Percentiles rank a stretch among this genome's conserved stretches.
Conservation (phyloP, 1,140 invertebrate species). For the Trichonephila clavipes region DNA sequence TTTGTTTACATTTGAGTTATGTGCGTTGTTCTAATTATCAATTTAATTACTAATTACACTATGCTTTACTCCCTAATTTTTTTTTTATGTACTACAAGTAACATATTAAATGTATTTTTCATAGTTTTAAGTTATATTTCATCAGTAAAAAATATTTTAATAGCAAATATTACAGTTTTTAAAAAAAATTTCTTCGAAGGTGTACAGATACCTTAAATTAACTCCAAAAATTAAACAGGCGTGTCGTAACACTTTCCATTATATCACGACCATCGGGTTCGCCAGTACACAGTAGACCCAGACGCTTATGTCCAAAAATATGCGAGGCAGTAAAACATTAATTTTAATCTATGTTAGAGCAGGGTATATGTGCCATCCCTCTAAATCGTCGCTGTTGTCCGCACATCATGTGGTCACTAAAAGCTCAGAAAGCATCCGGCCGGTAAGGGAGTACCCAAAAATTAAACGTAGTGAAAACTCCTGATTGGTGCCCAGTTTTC, state of each 20-base stretch:
- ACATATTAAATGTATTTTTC: no score
- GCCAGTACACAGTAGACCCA: slow-evolving; percentile 37
- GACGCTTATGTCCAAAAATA: slow-evolving; percentile 41
- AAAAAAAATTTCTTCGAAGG: no score
- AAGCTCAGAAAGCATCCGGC: slow-evolving; percentile 70
- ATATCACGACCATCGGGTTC: slow-evolving; percentile 38
- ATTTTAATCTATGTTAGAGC: neutral
- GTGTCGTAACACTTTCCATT: slow-evolving; percentile 23
- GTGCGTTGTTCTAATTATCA: no score
- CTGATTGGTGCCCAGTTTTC: slow-evolving; percentile 81
- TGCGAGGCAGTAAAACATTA: slow-evolving; percentile 63
- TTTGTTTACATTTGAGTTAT: no score
- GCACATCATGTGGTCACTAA: slow-evolving; percentile 79
- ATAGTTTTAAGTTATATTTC: no score
- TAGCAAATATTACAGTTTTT: no score
- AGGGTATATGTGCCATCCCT: slow-evolving; percentile 79
- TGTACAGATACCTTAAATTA: no score
- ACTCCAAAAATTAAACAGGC: slow-evolving; percentile 44
- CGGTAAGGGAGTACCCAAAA: slow-evolving; percentile 78
- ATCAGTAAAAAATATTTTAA: no score
- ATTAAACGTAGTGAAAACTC: slow-evolving; percentile 78
- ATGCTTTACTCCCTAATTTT: no score
- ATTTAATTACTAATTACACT: no score
- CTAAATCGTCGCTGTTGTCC: slow-evolving; percentile 81
- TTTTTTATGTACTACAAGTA: no score